These are phyloP conservation scores for Crematogaster levior DNA, from an alignment of 2,888 invertebrate species.

Conservation along the genomic window DNA sequence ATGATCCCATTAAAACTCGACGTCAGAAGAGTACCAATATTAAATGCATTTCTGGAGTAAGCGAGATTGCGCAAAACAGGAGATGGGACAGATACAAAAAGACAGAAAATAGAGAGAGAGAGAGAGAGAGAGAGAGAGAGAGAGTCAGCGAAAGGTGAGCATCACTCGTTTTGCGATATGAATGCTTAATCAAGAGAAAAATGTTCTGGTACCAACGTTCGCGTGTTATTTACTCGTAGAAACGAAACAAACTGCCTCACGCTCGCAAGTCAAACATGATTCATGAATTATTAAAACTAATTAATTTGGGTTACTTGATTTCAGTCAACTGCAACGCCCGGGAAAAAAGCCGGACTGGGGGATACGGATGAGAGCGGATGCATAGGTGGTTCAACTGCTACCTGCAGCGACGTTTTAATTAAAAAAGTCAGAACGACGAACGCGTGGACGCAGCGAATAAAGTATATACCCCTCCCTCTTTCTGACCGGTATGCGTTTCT, in stretches of 20 bases:
- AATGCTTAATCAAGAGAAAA: slow-evolving; percentile 76
- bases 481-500: neutral
- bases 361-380: slow-evolving; percentile 39
- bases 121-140: neutral
- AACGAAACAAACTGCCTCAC: slow-evolving; percentile 42
- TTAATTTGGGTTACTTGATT: slow-evolving; percentile 79
- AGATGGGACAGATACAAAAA: slow-evolving; percentile 13
- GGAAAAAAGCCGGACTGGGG: slow-evolving; percentile 20
- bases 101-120: neutral
- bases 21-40: slow-evolving; percentile 34
- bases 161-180: slow-evolving; percentile 64
- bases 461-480: slow-evolving; percentile 11
- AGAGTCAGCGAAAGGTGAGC: slow-evolving; percentile 24
- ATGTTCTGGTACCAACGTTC: slow-evolving; percentile 56
- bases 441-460: slow-evolving; percentile 45
- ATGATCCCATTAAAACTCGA: slow-evolving; percentile 50
- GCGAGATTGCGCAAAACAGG: neutral
- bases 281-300: slow-evolving; percentile 81
- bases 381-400: slow-evolving; percentile 63
- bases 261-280: slow-evolving; percentile 70
- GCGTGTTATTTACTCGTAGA: slow-evolving; percentile 51
- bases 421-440: slow-evolving; percentile 65
- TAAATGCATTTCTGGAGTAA: slow-evolving; percentile 37
- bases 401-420: slow-evolving; percentile 72
- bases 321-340: slow-evolving; percentile 46